Conservation (phyloP, 1,140 invertebrate species). For the Caerostris extrusa region DNA sequence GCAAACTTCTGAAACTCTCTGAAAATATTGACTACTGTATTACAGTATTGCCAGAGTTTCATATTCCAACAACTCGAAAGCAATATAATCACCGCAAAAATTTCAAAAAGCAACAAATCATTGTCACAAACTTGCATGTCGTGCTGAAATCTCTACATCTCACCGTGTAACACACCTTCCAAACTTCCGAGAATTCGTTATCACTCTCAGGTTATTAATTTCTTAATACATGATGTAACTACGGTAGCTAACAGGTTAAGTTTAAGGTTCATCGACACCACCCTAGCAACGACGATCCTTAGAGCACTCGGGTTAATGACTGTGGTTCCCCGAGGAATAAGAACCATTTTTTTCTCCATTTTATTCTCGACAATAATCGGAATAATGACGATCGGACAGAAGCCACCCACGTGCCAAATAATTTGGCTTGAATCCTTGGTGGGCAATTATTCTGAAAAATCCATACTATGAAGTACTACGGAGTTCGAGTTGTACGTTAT, state of each 20-base stretch:
- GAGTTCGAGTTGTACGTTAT: background rate
- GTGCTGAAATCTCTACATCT: background rate
- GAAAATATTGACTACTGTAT: too few relatives aligned
- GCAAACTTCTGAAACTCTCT: too few relatives aligned
- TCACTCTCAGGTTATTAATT: background rate
- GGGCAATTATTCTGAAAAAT: conserved; percentile 7
- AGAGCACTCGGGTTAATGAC: conserved; percentile 41
- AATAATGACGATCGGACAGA: conserved; percentile 31
- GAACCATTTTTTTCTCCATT: background rate
- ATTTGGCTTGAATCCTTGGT: background rate
- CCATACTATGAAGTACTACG: background rate
- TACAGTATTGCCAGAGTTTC: too few relatives aligned
- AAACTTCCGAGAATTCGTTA: background rate
- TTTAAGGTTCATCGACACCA: conserved; percentile 40
- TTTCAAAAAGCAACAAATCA: background rate
- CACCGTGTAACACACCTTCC: background rate
- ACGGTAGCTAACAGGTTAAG: conserved; percentile 17
- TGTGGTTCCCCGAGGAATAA: conserved; percentile 3
- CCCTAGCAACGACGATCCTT: conserved; percentile 20
- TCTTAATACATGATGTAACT: conserved; percentile 26
- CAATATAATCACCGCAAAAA: too few relatives aligned
- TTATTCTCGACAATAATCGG: background rate
- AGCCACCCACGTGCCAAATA: background rate
- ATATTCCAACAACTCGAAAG: too few relatives aligned
- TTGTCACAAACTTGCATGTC: background rate